Percentiles rank a stretch among this genome's conserved stretches.
Evolutionary conservation across 2,113 vertebrate genomes (phyloP).

Genomic region (Bubo blakistoni): DNA sequence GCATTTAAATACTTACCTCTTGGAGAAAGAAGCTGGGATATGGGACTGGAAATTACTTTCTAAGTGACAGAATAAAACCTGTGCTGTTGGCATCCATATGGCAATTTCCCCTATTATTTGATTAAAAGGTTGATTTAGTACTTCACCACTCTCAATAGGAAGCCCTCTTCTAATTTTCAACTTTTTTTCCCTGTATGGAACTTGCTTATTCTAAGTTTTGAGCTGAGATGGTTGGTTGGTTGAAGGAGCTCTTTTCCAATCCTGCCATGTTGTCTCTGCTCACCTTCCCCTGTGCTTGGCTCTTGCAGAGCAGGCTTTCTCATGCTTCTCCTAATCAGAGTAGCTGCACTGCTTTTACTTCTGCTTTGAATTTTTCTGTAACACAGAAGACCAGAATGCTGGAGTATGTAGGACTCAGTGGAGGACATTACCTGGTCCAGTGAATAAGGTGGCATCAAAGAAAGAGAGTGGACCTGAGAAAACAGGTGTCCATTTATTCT

Average conservation of each 20-base stretch:
- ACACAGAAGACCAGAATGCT: not conserved
- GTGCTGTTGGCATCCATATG: not conserved
- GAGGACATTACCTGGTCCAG: not conserved
- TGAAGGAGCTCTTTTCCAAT: not conserved
- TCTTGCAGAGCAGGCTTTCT: not conserved
- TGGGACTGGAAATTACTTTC: not conserved
- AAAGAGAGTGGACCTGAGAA: not conserved
- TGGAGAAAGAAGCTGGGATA: not conserved
- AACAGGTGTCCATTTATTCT: not conserved
- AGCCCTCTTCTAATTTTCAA: not conserved
- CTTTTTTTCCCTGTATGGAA: not conserved
- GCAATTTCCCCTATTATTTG: not conserved
- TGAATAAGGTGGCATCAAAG: not conserved
- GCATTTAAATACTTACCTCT: not conserved
- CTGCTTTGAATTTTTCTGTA: not conserved
- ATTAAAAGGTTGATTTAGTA: not conserved
- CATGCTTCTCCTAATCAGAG: not conserved
- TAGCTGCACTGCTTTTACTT: not conserved
- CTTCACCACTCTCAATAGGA: not conserved
- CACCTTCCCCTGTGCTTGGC: not conserved
- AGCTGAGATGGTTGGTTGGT: not conserved
- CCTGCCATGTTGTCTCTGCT: not conserved
- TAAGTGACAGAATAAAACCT: not conserved
- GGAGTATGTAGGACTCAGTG: not conserved
- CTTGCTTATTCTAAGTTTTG: not conserved